phyloP scores from a whole-genome alignment of 1,140 invertebrate genomes.

The Eubasilissa regina region DNA sequence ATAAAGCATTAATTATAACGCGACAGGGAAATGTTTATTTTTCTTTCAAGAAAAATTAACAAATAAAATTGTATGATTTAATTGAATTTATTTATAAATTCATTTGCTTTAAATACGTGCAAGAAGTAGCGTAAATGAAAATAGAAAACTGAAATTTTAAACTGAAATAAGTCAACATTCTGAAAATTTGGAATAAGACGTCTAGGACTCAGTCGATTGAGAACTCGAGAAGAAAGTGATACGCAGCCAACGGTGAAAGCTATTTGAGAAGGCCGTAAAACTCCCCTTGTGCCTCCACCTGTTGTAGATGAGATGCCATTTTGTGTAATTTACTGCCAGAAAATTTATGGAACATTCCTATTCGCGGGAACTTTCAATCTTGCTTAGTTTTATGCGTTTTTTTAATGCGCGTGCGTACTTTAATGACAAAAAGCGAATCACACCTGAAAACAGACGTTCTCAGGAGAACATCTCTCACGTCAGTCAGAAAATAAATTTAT shows the following conservation, averaged over 20 bases:
- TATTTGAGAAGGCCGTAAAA: conserved; percentile 11
- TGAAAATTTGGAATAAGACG: conserved; percentile 6
- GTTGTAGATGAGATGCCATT: conserved; percentile 39
- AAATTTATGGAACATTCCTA: conserved; percentile 38
- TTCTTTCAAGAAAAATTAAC: too few relatives aligned
- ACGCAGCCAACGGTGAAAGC: conserved; percentile 4
- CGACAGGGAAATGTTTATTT: too few relatives aligned
- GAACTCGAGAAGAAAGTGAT: neutral
- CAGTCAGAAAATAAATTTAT: too few relatives aligned
- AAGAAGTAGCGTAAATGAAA: neutral
- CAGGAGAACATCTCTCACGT: neutral
- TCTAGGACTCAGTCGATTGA: neutral
- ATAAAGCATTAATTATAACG: too few relatives aligned
- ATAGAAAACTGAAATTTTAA: neutral
- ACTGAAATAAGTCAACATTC: neutral
- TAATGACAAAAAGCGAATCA: conserved; percentile 24
- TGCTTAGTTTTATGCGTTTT: conserved; percentile 40
- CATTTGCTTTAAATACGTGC: too few relatives aligned
- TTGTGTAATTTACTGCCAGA: conserved; percentile 37
- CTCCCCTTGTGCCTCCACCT: conserved; percentile 24
- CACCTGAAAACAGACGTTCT: neutral
- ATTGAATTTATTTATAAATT: too few relatives aligned
- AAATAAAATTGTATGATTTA: too few relatives aligned
- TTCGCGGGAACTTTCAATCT: conserved; percentile 31
- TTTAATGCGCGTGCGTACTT: conserved; percentile 33